Evolutionary conservation across 2,113 vertebrate species (phyloP).

Genomic region (Phoxinus phoxinus): DNA sequence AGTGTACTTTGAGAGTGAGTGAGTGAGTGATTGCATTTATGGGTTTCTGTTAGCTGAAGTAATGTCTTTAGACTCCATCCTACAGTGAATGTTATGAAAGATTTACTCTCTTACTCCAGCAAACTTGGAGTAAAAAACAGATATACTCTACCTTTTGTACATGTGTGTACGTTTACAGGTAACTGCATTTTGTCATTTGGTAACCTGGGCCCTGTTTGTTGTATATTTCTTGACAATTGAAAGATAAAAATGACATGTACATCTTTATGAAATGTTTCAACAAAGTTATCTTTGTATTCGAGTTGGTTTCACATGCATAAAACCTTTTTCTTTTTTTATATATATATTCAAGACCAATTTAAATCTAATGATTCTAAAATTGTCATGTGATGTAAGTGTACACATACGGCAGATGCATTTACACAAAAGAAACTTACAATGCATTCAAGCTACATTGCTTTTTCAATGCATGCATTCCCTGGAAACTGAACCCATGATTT

Average conservation of each 20-base stretch:
- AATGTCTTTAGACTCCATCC: neutral
- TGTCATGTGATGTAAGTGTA: too few relatives aligned
- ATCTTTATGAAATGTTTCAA: too few relatives aligned
- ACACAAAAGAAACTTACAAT: too few relatives aligned
- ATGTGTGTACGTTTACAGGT: neutral
- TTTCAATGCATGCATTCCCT: neutral
- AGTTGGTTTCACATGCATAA: too few relatives aligned
- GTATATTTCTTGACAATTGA: neutral
- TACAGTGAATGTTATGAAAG: neutral
- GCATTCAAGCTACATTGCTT: too few relatives aligned
- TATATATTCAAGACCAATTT: too few relatives aligned
- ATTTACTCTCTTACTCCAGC: neutral
- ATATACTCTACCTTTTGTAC: neutral
- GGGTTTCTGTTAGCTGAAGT: neutral
- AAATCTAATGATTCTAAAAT: too few relatives aligned
- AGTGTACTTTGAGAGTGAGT: neutral
- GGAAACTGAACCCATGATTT: neutral
- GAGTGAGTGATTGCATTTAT: conserved; percentile 6
- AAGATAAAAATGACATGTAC: too few relatives aligned
- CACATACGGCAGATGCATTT: too few relatives aligned
- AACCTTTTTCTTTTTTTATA: too few relatives aligned
- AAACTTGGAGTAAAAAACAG: neutral
- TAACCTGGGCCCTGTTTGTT: neutral
- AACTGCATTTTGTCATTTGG: neutral
- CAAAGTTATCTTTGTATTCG: too few relatives aligned